Conservation (phyloP, 2,113 vertebrate species). For the Phylloscopus trochilus region DNA sequence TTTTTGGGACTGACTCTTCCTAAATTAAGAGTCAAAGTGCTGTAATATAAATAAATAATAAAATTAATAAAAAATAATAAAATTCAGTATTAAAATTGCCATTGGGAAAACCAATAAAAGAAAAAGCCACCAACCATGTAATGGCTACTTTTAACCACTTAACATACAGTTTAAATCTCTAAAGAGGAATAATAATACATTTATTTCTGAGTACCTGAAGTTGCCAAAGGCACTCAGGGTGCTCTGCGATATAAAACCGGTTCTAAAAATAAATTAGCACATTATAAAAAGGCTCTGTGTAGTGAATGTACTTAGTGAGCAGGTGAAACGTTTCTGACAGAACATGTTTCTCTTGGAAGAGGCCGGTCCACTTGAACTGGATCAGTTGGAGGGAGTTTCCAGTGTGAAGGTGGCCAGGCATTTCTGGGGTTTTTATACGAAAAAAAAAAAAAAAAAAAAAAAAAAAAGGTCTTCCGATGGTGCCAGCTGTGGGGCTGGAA, state of each 20-base stretch:
- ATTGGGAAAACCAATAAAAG: slow-evolving; percentile 60
- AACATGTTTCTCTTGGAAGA: slow-evolving; percentile 27
- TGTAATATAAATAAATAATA: slow-evolving; percentile 62
- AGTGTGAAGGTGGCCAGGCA: not conserved
- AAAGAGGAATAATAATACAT: slow-evolving; percentile 68
- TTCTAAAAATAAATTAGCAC: slow-evolving; percentile 67
- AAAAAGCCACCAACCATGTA: slow-evolving; percentile 62
- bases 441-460: not conserved
- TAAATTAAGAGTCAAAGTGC: slow-evolving; percentile 18
- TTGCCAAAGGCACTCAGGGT: slow-evolving; percentile 68
- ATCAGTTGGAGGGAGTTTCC: not conserved
- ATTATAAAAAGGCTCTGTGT: slow-evolving; percentile 35
- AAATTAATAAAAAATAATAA: slow-evolving; percentile 64
- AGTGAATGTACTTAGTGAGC: slow-evolving; percentile 29
- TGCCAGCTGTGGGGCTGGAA: not conserved
- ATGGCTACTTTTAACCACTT: slow-evolving; percentile 68
- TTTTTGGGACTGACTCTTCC: slow-evolving; percentile 5
- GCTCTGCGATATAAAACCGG: slow-evolving; percentile 47
- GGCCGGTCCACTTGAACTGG: not conserved
- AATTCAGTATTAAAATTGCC: slow-evolving; percentile 51
- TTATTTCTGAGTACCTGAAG: slow-evolving; percentile 66
- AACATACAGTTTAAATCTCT: slow-evolving; percentile 67
- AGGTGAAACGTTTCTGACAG: slow-evolving; percentile 30
- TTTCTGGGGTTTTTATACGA: not conserved
- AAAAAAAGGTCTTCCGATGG: not conserved